Evolutionary conservation across 2,888 invertebrate genomes (phyloP).

Genomic region (Heliconius ethilla): DNA sequence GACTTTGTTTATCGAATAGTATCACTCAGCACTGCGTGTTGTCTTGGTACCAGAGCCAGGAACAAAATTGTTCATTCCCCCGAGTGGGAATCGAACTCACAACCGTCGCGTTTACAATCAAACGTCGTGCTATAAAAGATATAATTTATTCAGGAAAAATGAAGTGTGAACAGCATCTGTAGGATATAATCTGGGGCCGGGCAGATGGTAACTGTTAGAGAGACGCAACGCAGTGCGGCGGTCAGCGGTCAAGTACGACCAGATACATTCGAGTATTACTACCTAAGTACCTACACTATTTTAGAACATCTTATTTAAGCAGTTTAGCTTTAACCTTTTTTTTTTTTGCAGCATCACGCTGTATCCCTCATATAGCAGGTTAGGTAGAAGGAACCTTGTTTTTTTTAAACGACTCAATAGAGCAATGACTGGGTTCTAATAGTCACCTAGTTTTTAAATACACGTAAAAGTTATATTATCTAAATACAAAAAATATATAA

Average conservation of each 20-base stretch:
- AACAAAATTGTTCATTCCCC: not conserved
- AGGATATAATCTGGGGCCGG: slow-evolving; percentile 7
- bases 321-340: too few relatives aligned
- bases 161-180: not conserved
- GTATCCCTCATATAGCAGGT: too few relatives aligned
- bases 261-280: not conserved
- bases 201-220: slow-evolving; percentile 32
- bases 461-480: too few relatives aligned
- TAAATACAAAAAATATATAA: not conserved
- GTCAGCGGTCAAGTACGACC: slow-evolving; percentile 39
- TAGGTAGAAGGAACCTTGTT: too few relatives aligned
- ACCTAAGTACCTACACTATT: not conserved
- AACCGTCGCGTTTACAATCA: not conserved
- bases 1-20: too few relatives aligned
- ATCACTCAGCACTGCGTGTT: not conserved
- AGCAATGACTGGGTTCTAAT: too few relatives aligned
- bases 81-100: not conserved
- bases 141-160: not conserved
- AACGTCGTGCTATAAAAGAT: not conserved
- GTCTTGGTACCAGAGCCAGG: not conserved
- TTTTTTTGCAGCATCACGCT: too few relatives aligned
- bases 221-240: slow-evolving; percentile 32
- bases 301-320: not conserved
- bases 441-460: too few relatives aligned
- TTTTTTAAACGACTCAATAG: too few relatives aligned